Base-by-base conservation (phyloP, 2,113 vertebrate genomes). In the Chiloscyllium plagiosum region DNA sequence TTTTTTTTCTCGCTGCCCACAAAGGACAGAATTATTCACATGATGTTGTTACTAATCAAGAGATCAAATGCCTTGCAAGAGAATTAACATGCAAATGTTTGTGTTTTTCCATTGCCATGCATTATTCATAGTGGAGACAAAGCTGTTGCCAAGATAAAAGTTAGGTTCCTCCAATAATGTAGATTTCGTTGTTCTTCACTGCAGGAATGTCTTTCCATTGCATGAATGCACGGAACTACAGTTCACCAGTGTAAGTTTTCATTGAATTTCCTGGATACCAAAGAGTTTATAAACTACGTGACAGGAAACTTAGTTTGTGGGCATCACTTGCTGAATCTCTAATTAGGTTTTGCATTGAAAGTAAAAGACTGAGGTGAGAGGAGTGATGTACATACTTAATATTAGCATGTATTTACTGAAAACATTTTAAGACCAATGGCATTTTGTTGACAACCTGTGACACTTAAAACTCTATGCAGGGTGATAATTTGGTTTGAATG, bases 111-210 rank as follows among this genome's bases (percentile, higher is more conserved):
- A 95, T 72, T 72, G 65, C 65, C 94, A 97, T 97, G 97, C 97
- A 98, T 98, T 97, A 98, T 98, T 98, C 98, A 98, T 98, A 96
- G 97, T 97, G 96, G 96, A 97, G 97, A 99, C 98, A 98, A 99
- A 99, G 98, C 98, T 98, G 99, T 99, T 99, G 98, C 99, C 99
- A 99, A 99, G 99, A 97, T 98, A 97, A 97, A 97, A 97, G 97
- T 97, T 97, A 98, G 96, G 96, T 96, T 96, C 97, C 97, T 97
- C 96, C 97, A 98, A 98, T 98, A 98, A 99, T 98, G 98, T 97
- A 97, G 96, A 97, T 97, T 97, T 98, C 96, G 97, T 98, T 98
- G 96, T 96, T 96, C 97, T 97, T 98, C 97, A 98, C 97, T 97
- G 97, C 97, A 97, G 97, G 98, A 98, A 97, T 97, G 95, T 96